These are phyloP conservation scores for Parthenolecanium corni DNA, from an alignment of 2,888 invertebrate genomes.

Conservation along the genomic window DNA sequence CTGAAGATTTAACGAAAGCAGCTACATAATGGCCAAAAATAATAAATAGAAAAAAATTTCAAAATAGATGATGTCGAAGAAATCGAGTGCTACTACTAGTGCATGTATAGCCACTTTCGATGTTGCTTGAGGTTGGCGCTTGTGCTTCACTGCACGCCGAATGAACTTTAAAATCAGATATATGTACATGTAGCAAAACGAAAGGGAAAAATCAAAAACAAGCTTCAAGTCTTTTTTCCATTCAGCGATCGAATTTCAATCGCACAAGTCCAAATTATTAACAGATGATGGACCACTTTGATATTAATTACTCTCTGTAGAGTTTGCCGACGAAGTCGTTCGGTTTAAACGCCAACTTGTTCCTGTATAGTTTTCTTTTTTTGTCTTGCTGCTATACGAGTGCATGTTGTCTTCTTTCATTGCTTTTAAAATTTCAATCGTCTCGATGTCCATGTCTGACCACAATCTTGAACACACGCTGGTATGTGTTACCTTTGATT, in stretches of 20 bases:
- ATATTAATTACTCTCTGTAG: constrained; percentile 23
- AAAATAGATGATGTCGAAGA: no score
- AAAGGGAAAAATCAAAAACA: constrained; percentile 9
- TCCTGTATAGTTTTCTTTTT: not conserved
- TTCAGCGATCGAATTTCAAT: constrained; percentile 22
- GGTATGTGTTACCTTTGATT: no score
- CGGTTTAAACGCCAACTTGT: not conserved
- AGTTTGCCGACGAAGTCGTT: constrained; percentile 8
- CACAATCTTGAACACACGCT: not conserved
- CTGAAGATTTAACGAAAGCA: no score
- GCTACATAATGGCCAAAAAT: no score
- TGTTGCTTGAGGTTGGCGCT: no score
- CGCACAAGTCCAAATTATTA: constrained; percentile 23
- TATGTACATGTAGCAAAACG: not conserved
- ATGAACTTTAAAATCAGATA: not conserved
- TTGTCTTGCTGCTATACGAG: not conserved
- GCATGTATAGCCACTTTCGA: no score
- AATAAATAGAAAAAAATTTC: no score
- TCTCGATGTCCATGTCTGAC: not conserved
- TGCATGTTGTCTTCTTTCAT: not conserved
- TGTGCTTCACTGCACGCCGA: no score
- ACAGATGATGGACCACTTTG: constrained; percentile 24
- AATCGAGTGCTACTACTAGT: no score
- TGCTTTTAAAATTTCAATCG: not conserved
- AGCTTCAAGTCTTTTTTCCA: not conserved